Base-by-base conservation (phyloP, 1,140 invertebrate species). In the Mactra quadrangularis region DNA sequence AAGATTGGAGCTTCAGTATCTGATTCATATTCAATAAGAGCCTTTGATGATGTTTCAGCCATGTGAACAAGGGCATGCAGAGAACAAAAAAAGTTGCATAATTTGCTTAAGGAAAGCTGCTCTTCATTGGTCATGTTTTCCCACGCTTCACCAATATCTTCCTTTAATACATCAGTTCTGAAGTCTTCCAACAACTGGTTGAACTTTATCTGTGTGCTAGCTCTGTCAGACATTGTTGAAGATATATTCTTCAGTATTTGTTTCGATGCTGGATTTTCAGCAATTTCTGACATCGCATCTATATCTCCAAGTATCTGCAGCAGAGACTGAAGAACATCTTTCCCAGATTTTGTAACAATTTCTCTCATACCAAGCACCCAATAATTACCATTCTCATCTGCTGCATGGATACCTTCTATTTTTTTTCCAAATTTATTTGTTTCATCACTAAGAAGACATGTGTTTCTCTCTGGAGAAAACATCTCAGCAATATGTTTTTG, bases 381-480 rank as follows among this genome's bases (percentile, higher is more conserved):
- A 53, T 29, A 35, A 25, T 45, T 22, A 7, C 76, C 76, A 33
- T 27, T 17, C 13, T 79, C 60, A 68, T 79, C 76, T 52, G 41
- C 60, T n/a, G 76, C 76, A 79, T 79, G 76, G 31, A 79, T 68
- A 19, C 76, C 76, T 45, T 79, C 47, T 41, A 68, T 68, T 68
- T 79, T 79, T 35, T 79, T 15, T 31, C 76, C 76, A 45, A 79
- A 79, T 15, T 68, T 68, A 22, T 60, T 68, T 52, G 76, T 68
- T 33, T 79, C 60, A 41, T 79, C 76, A 79, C 60, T 68, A n/a
- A 53, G 47, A 53, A 79, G 62, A 57, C 76, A 79, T 19, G 76
- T 79, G 41, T 79, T 68, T 38, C 38, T 68, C 55, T 79, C 52
- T 19, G 19, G 22, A 27, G 76, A 29, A 68, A 79, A 45, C 25